These are phyloP conservation scores for Amblyteles armatorius DNA, from an alignment of 2,888 invertebrate species.

Conservation along the genomic window DNA sequence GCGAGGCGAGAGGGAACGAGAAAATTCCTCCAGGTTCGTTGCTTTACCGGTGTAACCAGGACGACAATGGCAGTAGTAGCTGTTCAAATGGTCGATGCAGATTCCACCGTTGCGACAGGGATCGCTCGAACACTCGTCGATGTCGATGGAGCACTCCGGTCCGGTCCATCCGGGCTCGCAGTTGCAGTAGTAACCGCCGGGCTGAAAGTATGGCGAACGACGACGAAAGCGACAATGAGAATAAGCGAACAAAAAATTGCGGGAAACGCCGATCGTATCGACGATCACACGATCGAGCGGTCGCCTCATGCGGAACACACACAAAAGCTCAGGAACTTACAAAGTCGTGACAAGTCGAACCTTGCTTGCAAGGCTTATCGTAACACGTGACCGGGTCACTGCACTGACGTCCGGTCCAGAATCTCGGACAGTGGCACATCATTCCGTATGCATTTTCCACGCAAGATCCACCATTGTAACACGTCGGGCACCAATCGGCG, in stretches of 20 bases:
- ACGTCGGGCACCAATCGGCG: slow-evolving; percentile 79
- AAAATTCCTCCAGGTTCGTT: slow-evolving; percentile 12
- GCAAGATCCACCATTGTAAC: slow-evolving; percentile 86
- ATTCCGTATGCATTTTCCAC: slow-evolving; percentile 78
- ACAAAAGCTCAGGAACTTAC: slow-evolving; percentile 85
- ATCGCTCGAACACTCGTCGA: slow-evolving; percentile 86
- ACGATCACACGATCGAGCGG: neutral
- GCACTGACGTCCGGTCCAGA: slow-evolving; percentile 84
- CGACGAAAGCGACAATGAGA: slow-evolving; percentile 61
- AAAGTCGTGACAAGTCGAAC: slow-evolving; percentile 87
- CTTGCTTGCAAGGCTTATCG: slow-evolving; percentile 88
- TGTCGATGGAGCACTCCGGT: slow-evolving; percentile 86
- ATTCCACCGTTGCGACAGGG: slow-evolving; percentile 89
- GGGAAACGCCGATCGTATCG: slow-evolving; percentile 16
- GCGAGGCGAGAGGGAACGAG: slow-evolving; percentile 1
- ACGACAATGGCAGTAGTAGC: slow-evolving; percentile 87
- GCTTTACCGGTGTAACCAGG: slow-evolving; percentile 86
- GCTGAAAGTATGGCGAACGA: slow-evolving; percentile 79
- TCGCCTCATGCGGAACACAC: slow-evolving; percentile 15
- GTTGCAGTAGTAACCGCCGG: slow-evolving; percentile 88
- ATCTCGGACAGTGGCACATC: slow-evolving; percentile 79
- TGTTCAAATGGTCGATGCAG: slow-evolving; percentile 86
- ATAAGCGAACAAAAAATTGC: slow-evolving; percentile 22
- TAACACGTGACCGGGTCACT: slow-evolving; percentile 82
- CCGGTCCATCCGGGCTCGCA: slow-evolving; percentile 91